phyloP scores from a whole-genome alignment of 1,140 invertebrate species.

The Scylla paramamosain region DNA sequence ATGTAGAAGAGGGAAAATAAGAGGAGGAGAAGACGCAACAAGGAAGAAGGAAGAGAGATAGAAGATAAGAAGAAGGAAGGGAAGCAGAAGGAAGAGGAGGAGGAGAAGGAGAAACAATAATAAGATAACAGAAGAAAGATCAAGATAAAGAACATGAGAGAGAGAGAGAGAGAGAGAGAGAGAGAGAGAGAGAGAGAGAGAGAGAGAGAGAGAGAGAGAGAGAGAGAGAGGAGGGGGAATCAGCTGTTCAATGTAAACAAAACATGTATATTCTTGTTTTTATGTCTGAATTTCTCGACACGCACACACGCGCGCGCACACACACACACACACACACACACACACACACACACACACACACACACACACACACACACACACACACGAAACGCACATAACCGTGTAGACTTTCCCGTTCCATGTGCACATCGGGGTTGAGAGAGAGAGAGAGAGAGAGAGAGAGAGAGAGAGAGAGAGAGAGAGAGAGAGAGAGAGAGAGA shows the following conservation, averaged over 20 bases:
- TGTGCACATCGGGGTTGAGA: slow-evolving; percentile 7
- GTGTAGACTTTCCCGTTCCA: not conserved
- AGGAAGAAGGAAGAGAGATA: not conserved
- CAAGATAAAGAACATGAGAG: too few species aligned
- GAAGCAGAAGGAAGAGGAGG: not conserved
- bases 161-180: too few species aligned
- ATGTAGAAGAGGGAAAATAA: not conserved
- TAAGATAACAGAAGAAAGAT: too few species aligned
- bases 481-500: not conserved
- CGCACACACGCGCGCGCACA: not conserved
- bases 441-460: slow-evolving; percentile 2
- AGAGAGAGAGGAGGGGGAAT: too few species aligned
- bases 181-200: too few species aligned
- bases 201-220: too few species aligned
- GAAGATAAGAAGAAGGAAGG: not conserved
- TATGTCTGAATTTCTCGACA: too few species aligned
- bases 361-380: slow-evolving; percentile 1
- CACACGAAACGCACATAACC: not conserved
- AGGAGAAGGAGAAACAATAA: not conserved
- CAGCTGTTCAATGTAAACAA: not conserved
- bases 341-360: not conserved
- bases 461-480: not conserved
- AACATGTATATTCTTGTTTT: not conserved
- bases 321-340: slow-evolving; percentile 11
- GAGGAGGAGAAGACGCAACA: not conserved